Conservation (phyloP, 2,113 vertebrate species). For the Notothenia coriiceps region DNA sequence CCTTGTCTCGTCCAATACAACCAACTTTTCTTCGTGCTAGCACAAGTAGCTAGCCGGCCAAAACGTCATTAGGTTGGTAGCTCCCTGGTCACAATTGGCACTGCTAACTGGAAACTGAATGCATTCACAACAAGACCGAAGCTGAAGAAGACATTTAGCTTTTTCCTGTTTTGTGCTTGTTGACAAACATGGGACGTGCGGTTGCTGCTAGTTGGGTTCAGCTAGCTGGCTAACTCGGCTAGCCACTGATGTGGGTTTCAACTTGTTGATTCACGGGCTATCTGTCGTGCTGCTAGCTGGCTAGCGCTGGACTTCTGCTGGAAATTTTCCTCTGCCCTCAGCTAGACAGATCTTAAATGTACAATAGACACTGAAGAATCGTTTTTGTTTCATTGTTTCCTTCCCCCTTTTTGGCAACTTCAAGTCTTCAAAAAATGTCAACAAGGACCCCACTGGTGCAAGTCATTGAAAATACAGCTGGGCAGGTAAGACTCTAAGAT, state of each 20-base stretch:
- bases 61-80: constrained; percentile 42
- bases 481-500: constrained; percentile 80
- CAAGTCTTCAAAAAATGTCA: constrained; percentile 80
- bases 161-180: constrained; percentile 42
- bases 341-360: constrained; percentile 74
- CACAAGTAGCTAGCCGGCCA: constrained; percentile 52
- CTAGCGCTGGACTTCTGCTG: constrained; percentile 68
- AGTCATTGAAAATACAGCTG: constrained; percentile 84
- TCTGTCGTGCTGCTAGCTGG: constrained; percentile 74
- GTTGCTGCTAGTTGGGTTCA: constrained; percentile 74
- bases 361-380: constrained; percentile 68
- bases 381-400: constrained; percentile 33
- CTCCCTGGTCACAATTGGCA: background rate
- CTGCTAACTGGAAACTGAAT: background rate
- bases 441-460: constrained; percentile 82
- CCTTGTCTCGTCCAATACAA: constrained; percentile 47
- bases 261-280: constrained; percentile 86
- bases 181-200: constrained; percentile 76
- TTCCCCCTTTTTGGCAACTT: constrained; percentile 54
- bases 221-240: constrained; percentile 71
- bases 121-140: constrained; percentile 2
- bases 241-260: constrained; percentile 80
- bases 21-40: constrained; percentile 74
- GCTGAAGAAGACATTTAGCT: constrained; percentile 10
- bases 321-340: constrained; percentile 33